Conservation (phyloP, 1,140 invertebrate species). For the Augochlora pura region DNA sequence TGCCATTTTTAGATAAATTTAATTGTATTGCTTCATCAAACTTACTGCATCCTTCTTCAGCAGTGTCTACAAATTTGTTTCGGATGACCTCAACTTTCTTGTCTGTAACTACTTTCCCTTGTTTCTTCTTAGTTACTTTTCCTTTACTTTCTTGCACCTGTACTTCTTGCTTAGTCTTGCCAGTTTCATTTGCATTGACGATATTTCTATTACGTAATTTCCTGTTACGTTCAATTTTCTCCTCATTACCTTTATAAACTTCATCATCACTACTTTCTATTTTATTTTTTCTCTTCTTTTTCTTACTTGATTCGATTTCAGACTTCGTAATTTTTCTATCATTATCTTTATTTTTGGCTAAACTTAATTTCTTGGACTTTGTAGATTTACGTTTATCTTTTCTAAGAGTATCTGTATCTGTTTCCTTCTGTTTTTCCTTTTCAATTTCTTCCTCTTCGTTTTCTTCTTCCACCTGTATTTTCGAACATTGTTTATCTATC, state of each 20-base stretch:
- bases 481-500: conserved; percentile 18
- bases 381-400: too few relatives aligned
- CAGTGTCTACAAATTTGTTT: neutral
- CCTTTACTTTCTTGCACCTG: neutral
- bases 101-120: neutral
- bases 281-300: too few relatives aligned
- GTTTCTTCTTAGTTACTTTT: neutral
- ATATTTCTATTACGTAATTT: too few relatives aligned
- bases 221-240: too few relatives aligned
- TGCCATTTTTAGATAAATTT: neutral
- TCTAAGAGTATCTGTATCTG: too few relatives aligned
- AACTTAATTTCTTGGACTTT: too few relatives aligned
- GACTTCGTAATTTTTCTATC: too few relatives aligned
- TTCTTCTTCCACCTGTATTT: conserved; percentile 1
- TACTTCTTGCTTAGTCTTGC: conserved; percentile 21
- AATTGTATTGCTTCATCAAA: neutral
- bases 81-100: neutral
- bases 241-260: too few relatives aligned
- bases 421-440: conserved; percentile 1
- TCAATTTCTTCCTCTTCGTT: neutral
- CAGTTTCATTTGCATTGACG: neutral
- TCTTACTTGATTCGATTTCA: too few relatives aligned
- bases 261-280: too few relatives aligned
- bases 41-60: neutral
- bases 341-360: too few relatives aligned